Conservation (phyloP, 2,113 vertebrate species). For the Zapornia atra region DNA sequence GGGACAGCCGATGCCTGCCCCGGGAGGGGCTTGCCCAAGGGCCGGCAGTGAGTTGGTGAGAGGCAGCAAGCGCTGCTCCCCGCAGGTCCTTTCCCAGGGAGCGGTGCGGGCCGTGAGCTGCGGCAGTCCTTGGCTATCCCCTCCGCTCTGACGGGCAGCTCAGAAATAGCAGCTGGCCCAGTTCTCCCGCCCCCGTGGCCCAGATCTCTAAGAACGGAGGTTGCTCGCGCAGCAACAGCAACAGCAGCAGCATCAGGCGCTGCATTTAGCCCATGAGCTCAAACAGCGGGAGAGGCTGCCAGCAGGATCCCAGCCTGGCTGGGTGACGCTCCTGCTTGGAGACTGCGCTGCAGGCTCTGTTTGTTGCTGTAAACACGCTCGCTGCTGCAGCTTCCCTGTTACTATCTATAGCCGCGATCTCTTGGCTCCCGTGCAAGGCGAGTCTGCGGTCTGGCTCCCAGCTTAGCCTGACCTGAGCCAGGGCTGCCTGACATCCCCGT, state of each 20-base stretch:
- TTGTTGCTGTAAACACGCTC: slow-evolving; percentile 78
- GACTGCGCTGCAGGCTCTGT: slow-evolving; percentile 77
- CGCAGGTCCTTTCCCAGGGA: background rate
- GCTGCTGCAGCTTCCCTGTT: slow-evolving; percentile 77
- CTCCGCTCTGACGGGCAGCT: slow-evolving; percentile 67
- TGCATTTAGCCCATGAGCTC: slow-evolving; percentile 73
- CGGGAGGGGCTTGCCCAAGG: accelerated
- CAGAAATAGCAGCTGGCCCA: slow-evolving; percentile 81
- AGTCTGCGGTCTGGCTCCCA: slow-evolving; percentile 67
- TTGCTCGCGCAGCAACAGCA: slow-evolving; percentile 58
- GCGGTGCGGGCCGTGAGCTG: background rate
- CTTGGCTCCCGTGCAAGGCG: slow-evolving; percentile 74
- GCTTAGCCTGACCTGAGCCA: slow-evolving; percentile 66
- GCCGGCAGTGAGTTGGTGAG: background rate
- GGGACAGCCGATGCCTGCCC: background rate
- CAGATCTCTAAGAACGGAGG: slow-evolving; percentile 77
- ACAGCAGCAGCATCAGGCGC: slow-evolving; percentile 54
- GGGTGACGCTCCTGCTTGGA: slow-evolving; percentile 75
- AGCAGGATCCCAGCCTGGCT: slow-evolving; percentile 62
- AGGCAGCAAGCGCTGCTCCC: background rate
- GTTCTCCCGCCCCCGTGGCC: slow-evolving; percentile 71
- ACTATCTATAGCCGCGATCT: slow-evolving; percentile 80
- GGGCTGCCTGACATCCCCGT: slow-evolving; percentile 53
- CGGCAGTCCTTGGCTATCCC: slow-evolving; percentile 58
- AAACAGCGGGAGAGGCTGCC: slow-evolving; percentile 62